phyloP scores from a whole-genome alignment of 2,797 vertebrate genomes.

The Morelia viridis region DNA sequence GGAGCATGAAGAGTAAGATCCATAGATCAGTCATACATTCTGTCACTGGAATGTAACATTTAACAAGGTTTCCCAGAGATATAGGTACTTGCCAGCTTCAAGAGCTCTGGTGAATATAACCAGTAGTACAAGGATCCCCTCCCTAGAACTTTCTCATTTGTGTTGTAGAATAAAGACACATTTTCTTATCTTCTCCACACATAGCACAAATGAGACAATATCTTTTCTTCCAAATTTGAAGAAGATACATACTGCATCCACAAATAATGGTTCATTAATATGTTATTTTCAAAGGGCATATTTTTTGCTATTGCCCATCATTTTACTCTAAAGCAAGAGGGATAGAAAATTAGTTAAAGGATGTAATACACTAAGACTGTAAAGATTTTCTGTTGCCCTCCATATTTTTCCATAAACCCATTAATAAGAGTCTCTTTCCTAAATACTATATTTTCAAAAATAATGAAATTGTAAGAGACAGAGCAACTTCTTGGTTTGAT shows the following conservation, averaged over 20 bases:
- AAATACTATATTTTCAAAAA: not conserved
- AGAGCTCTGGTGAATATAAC: not conserved
- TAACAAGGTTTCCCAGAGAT: not conserved
- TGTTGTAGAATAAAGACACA: not conserved
- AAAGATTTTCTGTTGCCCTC: not conserved
- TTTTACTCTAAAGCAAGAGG: not conserved
- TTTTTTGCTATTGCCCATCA: not conserved
- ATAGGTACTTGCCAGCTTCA: not conserved
- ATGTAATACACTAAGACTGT: conserved; percentile 8
- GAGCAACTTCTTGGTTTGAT: not conserved
- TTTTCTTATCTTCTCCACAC: not conserved
- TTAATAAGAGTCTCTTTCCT: not conserved
- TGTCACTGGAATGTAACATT: not conserved
- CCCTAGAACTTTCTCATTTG: not conserved
- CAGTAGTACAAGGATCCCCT: no score
- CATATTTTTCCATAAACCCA: not conserved
- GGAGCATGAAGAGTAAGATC: not conserved
- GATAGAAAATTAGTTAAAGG: not conserved
- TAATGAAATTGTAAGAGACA: conserved; percentile 3
- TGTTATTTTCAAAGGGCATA: not conserved
- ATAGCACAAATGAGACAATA: not conserved
- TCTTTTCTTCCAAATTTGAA: not conserved
- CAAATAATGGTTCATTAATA: not conserved
- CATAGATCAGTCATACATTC: not conserved
- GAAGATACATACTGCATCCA: not conserved